Evolutionary conservation across 2,888 invertebrate genomes (phyloP), one percentile per base, ranked within the genome.

Genomic region (Ceramica pisi): DNA sequence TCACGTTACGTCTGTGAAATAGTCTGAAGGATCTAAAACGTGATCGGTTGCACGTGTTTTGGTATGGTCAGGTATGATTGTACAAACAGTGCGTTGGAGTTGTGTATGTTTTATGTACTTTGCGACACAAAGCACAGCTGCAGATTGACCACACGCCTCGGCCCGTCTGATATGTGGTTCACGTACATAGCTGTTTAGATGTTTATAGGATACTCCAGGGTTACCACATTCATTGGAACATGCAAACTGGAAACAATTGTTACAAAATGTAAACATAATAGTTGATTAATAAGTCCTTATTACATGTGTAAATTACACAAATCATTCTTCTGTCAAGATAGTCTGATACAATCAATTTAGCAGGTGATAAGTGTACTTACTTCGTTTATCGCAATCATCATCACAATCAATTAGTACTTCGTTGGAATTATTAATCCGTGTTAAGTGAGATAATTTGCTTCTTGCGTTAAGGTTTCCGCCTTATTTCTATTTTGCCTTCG

Each of bases 121-220:
- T 86, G 89, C 87, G 86, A 90, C 88, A 90, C 85, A 89, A 85
- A 84, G 87, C 89, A 83, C 93, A 92, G 91, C 91, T 92, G 92
- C 88, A 87, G 89, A 89, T 84, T 91, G 91, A 91, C 92, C 92
- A 90, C 92, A 93, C 91, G 89, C 87, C 86, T 88, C 82, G 88
- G 84, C 80, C 85, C 71, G 76, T 78, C 75, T 88, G 86, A 90
- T 89, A 90, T 90, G 89, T 86, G 88, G 88, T 89, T 31, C 86
- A 86, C 80, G 77, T 85, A 82, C 65, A 82, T 71, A 75, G 71
- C 68, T 84, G 67, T 75, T 69, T 82, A 80, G 75, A 70, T 78
- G 64, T 77, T 67, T 77, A 63, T 65, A 55, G 70, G 61, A 50
- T 67, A 65, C 66, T 67, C 59, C 72, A 87, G 85, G 83, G 88